phyloP scores from a whole-genome alignment of 2,797 vertebrate species.

The Sebastolobus alascanus region DNA sequence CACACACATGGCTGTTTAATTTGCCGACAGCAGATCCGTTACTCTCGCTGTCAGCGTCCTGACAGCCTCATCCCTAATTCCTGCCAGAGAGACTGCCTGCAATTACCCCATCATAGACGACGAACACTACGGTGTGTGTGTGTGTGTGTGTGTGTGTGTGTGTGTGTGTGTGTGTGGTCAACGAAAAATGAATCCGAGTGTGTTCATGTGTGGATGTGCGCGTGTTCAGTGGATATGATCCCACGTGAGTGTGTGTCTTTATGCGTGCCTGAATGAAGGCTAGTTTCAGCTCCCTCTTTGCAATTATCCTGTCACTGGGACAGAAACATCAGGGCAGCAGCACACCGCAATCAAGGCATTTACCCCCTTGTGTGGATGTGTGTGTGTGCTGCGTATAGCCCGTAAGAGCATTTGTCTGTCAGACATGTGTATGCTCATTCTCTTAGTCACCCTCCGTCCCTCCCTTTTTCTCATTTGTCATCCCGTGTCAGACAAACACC shows the following conservation, averaged over 20 bases:
- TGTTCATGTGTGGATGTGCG: slow-evolving; percentile 33
- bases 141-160: slow-evolving; percentile 59
- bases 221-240: slow-evolving; percentile 51
- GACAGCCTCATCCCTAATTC: slow-evolving; percentile 83
- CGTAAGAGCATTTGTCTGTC: slow-evolving; percentile 42
- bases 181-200: slow-evolving; percentile 52
- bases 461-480: slow-evolving; percentile 68
- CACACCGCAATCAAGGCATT: slow-evolving; percentile 74
- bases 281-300: slow-evolving; percentile 66
- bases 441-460: slow-evolving; percentile 35
- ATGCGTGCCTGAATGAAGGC: slow-evolving; percentile 58
- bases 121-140: slow-evolving; percentile 37
- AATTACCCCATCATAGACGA: slow-evolving; percentile 80
- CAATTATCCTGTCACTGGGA: slow-evolving; percentile 79
- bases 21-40: slow-evolving; percentile 76
- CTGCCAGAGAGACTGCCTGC: slow-evolving; percentile 74
- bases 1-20: slow-evolving; percentile 62
- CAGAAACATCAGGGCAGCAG: slow-evolving; percentile 65
- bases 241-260: slow-evolving; percentile 27
- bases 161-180: slow-evolving; percentile 63
- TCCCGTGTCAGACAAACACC: slow-evolving; percentile 59
- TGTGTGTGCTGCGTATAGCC: slow-evolving; percentile 5
- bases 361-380: slow-evolving; percentile 51
- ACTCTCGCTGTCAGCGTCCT: slow-evolving; percentile 72
- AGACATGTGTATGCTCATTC: slow-evolving; percentile 47